A percentile compares a stretch with the other conserved stretches of the same genome.
phyloP scores from a whole-genome alignment of 2,113 vertebrate species.

The Cricetomys ansorgei region DNA sequence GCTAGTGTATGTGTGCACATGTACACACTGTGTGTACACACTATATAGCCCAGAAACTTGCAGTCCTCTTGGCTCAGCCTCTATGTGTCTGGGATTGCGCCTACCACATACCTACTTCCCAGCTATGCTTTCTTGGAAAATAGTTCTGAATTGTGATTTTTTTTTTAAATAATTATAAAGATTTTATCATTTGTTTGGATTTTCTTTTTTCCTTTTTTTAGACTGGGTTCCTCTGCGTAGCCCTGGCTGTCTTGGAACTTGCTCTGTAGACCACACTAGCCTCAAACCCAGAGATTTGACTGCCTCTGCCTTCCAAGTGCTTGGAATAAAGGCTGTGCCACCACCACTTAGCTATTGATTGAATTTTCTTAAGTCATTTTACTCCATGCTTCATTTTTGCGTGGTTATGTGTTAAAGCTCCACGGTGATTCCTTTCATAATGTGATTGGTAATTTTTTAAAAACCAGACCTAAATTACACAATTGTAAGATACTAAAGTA shows the following conservation, averaged over 20 bases:
- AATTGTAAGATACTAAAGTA: not conserved
- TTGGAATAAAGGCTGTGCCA: no score
- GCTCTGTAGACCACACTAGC: not conserved
- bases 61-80: not conserved
- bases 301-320: not conserved
- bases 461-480: constrained; percentile 19
- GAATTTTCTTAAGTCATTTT: constrained; percentile 40
- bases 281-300: not conserved
- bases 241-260: not conserved
- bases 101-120: no score
- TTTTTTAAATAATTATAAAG: not conserved
- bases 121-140: constrained; percentile 15
- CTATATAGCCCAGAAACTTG: not conserved
- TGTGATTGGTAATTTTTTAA: constrained; percentile 17
- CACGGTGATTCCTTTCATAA: constrained; percentile 14
- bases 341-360: not conserved
- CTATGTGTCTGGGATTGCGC: not conserved
- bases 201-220: not conserved
- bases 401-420: constrained; percentile 25
- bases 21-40: not conserved
- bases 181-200: not conserved
- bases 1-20: not conserved
- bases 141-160: not conserved
- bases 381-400: not conserved
- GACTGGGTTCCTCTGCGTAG: not conserved